Evolutionary conservation across 2,888 invertebrate species (phyloP), one percentile per base, ranked within the genome.

Genomic region (Cheiracanthium punctorium): DNA sequence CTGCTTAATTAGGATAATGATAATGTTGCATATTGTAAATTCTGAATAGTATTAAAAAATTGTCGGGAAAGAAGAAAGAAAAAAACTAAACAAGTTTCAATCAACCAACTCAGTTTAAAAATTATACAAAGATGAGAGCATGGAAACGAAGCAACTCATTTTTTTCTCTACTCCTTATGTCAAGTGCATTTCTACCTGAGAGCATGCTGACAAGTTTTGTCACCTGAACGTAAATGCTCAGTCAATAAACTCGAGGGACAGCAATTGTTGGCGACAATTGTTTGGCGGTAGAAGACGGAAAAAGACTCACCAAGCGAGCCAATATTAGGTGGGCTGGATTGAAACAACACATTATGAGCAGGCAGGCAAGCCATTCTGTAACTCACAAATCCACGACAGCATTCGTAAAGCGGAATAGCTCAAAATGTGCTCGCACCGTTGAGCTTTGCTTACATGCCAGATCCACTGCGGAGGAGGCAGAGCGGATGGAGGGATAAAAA

Each of bases 231-330:
- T n/a, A n/a, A 24, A 24, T 58, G 58, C 24, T n/a, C 4, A 58
- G 24, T 24, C 24, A 58, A 24, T 58, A 24, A 24, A 58, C 0
- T 58, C 58, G 12, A 5, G 12, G 20, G 24, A 20, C 58, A 58
- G 24, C 24, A 20, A 71, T 82, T 82, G 82, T 82, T 81, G 82
- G 82, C 82, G 82, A 76, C 76, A 76, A 76, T 76, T 82, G 82
- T 82, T 82, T 82, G 82, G 82, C 82, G 82, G 32, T 30, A 82
- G 75, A 82, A 65, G 82, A 76, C 33, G 65, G 71, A n/a, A 84
- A 86, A 76, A 65, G 65, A 86, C 86, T 86, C 80, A 86, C 86
- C 86, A 86, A 75, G 75, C 86, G 86, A 80, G 86, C 86, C 80
- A 86, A 76, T 73, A 86, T 70, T 17, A 76, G 41, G 71, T 86